Evolutionary conservation across 1,140 invertebrate species (phyloP), one percentile per base, ranked within the genome.

Genomic region (Wiebesia pumilae): DNA sequence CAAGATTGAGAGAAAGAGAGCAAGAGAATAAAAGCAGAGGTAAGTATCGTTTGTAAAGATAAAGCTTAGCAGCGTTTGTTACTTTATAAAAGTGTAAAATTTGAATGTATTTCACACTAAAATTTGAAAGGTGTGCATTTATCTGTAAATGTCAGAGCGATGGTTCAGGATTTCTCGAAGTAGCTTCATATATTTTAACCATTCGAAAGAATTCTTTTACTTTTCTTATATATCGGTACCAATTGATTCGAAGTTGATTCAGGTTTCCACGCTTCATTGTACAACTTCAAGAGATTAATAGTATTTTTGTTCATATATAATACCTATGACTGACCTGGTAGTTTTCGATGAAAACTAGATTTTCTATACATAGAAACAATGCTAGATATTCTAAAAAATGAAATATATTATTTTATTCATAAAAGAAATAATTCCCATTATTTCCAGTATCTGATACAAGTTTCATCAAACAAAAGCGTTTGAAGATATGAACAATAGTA

Each of bases 121-220:
- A 67, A 7, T 43, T 40, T 16, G 65, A 3, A 16, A 82, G 12
- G 16, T 40, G 27, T n/a, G 24, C 71, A 47, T 75, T 40, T 33
- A 0, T 19, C 21, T 24, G 3, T 27, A 51, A 82, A 82, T 0
- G 9, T 1, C 27, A 7, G 35, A 71, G 38, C 65, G 27, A 30
- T 69, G 19, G 65, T 38, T 82, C 19, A 16, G 21, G 38, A 82
- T 82, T 82, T 51, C 51, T 24, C 6, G 27, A 82, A 71, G 40
- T 33, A 27, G 58, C 24, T n/a, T 43, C 35, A 27, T 75, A n/a
- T n/a, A n/a, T 75, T 75, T 9, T 7, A 40, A n/a, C 38, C 0
- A 24, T n/a, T 27, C 9, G 38, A 43, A 43, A 43, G 38, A 75
- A 43, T 16, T 38, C 27, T 43, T 67, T 67, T 67, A 10, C 69